Evolutionary conservation across 2,888 invertebrate genomes (phyloP).

Genomic region (Lochmaea capreae): DNA sequence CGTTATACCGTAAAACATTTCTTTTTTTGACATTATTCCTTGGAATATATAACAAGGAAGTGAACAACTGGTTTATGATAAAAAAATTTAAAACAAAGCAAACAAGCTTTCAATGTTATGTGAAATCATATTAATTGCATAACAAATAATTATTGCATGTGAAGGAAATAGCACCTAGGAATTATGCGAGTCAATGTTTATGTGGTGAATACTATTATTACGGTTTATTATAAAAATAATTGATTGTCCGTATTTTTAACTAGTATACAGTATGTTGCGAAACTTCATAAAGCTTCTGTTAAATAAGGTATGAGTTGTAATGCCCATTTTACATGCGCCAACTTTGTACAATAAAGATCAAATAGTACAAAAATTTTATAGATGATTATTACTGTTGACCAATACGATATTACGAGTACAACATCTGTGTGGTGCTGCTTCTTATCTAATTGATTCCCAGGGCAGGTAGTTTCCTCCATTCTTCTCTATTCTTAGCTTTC

Average conservation of each 20-base stretch:
- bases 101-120: slow-evolving; percentile 31
- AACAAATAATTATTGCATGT: slow-evolving; percentile 25
- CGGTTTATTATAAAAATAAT: neutral
- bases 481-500: too few species aligned
- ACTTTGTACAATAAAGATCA: too few species aligned
- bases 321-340: too few species aligned
- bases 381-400: too few species aligned
- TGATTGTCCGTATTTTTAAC: neutral
- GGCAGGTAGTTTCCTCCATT: too few species aligned
- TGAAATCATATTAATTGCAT: slow-evolving; percentile 29
- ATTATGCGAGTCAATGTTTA: slow-evolving; percentile 27
- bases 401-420: too few species aligned
- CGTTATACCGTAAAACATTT: neutral
- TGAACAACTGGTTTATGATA: slow-evolving; percentile 20
- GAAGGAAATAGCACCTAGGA: slow-evolving; percentile 26
- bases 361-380: too few species aligned
- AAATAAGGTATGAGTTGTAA: too few species aligned
- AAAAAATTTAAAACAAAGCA: slow-evolving; percentile 16
- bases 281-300: too few species aligned
- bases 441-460: too few species aligned
- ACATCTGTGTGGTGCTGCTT: too few species aligned
- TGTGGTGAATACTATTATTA: neutral
- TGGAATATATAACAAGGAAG: slow-evolving; percentile 23
- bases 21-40: slow-evolving; percentile 15
- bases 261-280: neutral